These are phyloP conservation scores for Neria commutata DNA, from an alignment of 2,888 invertebrate genomes.

Conservation along the genomic window DNA sequence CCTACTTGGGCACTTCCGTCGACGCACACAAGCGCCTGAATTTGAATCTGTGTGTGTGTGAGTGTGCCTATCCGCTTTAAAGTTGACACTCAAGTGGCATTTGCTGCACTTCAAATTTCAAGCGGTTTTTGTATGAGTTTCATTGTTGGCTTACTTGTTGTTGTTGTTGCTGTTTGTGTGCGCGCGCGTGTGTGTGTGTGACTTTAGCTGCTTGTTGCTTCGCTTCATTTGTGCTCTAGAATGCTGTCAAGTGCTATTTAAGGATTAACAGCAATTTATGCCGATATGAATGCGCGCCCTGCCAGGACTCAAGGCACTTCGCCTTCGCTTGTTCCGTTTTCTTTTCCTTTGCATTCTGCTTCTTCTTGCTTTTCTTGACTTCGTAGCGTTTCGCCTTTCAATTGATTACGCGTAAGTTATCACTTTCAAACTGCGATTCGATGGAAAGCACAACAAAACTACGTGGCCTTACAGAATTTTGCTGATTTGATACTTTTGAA, in stretches of 20 bases:
- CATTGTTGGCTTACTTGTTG: not conserved
- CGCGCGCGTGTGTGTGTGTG: constrained; percentile 23
- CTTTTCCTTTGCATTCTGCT: not conserved
- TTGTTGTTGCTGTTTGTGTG: constrained; percentile 20
- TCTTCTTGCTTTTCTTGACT: too few species aligned
- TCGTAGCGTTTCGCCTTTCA: constrained; percentile 36
- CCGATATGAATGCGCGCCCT: constrained; percentile 45
- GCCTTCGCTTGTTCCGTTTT: constrained; percentile 9
- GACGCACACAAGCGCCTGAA: not conserved
- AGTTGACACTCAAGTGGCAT: constrained; percentile 40
- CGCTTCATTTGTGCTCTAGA: not conserved
- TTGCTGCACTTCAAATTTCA: constrained; percentile 23
- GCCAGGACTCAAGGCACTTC: constrained; percentile 44
- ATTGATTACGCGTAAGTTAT: constrained; percentile 41
- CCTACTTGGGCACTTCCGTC: not conserved
- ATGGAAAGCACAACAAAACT: too few species aligned
- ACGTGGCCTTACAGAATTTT: too few species aligned
- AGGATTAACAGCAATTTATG: constrained; percentile 51
- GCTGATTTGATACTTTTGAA: too few species aligned
- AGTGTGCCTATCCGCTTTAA: not conserved
- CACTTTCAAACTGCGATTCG: constrained; percentile 3
- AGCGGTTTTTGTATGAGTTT: constrained; percentile 11
- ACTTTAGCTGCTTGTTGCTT: constrained; percentile 8
- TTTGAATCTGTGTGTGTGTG: not conserved
- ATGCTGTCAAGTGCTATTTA: constrained; percentile 35